Percentiles rank a stretch among this genome's conserved stretches.
These are phyloP conservation scores for Steinernema feltiae DNA, from an alignment of 1,140 invertebrate genomes.

Conservation along the genomic window DNA sequence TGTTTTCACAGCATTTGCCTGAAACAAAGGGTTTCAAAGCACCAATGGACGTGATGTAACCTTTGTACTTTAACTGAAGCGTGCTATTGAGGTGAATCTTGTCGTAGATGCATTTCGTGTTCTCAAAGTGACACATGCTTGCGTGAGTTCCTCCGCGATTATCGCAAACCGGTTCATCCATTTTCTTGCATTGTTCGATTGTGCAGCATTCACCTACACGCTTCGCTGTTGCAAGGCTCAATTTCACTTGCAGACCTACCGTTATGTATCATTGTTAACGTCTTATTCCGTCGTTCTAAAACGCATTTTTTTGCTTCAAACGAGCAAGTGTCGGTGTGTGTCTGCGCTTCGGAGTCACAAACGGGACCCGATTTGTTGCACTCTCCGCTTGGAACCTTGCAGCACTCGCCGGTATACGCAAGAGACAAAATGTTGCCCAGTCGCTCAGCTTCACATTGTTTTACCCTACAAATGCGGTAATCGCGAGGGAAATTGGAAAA, in stretches of 20 bases:
- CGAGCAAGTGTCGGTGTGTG: conserved; percentile 20
- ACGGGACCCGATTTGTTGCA: conserved; percentile 25
- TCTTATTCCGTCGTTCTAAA: conserved; percentile 16
- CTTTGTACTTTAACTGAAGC: conserved; percentile 25
- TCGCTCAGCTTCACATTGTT: conserved; percentile 30
- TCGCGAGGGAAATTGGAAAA: too few relatives aligned
- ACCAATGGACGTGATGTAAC: neutral
- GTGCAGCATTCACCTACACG: conserved; percentile 29
- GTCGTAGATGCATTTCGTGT: conserved; percentile 34
- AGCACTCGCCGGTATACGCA: conserved; percentile 29
- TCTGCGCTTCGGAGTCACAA: conserved; percentile 30
- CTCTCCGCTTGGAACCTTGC: conserved; percentile 19
- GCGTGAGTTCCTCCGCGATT: conserved; percentile 27
- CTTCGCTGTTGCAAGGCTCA: neutral
- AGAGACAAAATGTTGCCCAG: conserved; percentile 5
- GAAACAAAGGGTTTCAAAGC: neutral
- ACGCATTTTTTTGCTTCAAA: conserved; percentile 28
- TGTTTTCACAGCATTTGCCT: conserved; percentile 26
- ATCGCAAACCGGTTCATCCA: conserved; percentile 28
- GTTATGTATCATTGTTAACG: conserved; percentile 23
- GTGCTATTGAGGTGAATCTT: conserved; percentile 27
- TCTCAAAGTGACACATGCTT: conserved; percentile 29
- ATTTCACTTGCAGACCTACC: conserved; percentile 20
- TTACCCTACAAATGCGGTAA: too few relatives aligned
- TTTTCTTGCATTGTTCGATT: conserved; percentile 23